phyloP scores from a whole-genome alignment of 2,797 vertebrate species.

The Alcedo quadribrachys region DNA sequence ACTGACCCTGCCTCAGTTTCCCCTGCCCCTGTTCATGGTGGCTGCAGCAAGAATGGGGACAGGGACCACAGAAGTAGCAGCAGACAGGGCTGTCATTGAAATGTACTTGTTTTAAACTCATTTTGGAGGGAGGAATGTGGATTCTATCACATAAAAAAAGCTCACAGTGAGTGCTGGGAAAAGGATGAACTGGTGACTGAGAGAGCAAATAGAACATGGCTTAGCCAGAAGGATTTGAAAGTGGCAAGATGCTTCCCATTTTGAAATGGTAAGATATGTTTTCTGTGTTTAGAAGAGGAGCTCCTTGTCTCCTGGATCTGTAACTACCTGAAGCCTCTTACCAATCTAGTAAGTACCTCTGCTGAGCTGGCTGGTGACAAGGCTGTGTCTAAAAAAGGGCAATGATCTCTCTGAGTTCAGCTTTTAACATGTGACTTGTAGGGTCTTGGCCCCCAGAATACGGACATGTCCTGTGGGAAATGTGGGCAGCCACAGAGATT shows the following conservation, averaged over 20 bases:
- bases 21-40: not conserved
- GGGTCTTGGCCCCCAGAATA: not conserved
- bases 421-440: not conserved
- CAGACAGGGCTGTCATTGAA: not conserved
- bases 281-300: not conserved
- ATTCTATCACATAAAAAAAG: not conserved
- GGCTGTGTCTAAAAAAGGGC: not conserved
- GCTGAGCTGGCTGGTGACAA: not conserved
- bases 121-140: not conserved
- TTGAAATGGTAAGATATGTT: not conserved
- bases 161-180: not conserved
- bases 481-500: not conserved
- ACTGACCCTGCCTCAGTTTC: not conserved
- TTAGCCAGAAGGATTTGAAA: constrained; percentile 1
- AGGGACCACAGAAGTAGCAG: not conserved
- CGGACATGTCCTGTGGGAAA: not conserved
- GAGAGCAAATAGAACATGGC: not conserved
- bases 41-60: not conserved
- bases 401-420: not conserved
- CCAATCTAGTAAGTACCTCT: not conserved
- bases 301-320: not conserved
- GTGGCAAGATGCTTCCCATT: not conserved
- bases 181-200: not conserved
- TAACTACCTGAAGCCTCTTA: not conserved
- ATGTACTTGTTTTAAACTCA: not conserved